A percentile compares a stretch with the other conserved stretches of the same genome.
Conservation (phyloP, 1,140 invertebrate species). For the Armadillidium nasatum region DNA sequence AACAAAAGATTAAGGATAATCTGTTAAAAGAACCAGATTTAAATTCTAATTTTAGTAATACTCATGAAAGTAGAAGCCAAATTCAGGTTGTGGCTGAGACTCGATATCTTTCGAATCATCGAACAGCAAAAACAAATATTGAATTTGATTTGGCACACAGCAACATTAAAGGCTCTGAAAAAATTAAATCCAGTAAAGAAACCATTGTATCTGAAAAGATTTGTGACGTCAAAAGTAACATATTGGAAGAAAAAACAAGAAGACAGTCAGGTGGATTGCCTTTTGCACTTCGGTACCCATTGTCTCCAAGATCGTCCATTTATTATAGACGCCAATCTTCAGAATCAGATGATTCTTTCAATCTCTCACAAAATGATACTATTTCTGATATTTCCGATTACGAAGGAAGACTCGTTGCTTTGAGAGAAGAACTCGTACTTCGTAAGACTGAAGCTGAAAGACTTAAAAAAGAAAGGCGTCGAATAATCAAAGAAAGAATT, state of each 20-base stretch:
- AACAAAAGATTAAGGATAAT: too few species aligned
- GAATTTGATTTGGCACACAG: too few species aligned
- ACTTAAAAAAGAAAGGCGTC: slow-evolving; percentile 52
- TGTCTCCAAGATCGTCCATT: slow-evolving; percentile 45
- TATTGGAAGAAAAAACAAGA: too few species aligned
- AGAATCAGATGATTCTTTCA: slow-evolving; percentile 57
- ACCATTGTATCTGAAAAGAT: not conserved
- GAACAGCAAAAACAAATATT: too few species aligned
- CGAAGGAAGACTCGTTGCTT: slow-evolving; percentile 53
- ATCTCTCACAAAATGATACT: slow-evolving; percentile 55
- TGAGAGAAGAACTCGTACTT: slow-evolving; percentile 54
- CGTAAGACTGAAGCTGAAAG: slow-evolving; percentile 54
- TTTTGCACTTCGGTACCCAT: slow-evolving; percentile 44
- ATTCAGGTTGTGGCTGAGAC: too few species aligned
- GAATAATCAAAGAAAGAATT: slow-evolving; percentile 52
- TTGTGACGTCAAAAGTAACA: not conserved
- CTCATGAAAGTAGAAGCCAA: too few species aligned
- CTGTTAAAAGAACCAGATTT: too few species aligned
- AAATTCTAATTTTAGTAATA: too few species aligned
- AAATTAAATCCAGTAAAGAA: slow-evolving; percentile 12
- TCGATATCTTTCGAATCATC: too few species aligned
- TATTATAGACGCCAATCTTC: slow-evolving; percentile 51
- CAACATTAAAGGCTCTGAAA: too few species aligned
- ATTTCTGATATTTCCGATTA: slow-evolving; percentile 56
- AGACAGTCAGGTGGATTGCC: slow-evolving; percentile 20